Conservation (phyloP, 2,797 vertebrate genomes). For the Potorous gilbertii region DNA sequence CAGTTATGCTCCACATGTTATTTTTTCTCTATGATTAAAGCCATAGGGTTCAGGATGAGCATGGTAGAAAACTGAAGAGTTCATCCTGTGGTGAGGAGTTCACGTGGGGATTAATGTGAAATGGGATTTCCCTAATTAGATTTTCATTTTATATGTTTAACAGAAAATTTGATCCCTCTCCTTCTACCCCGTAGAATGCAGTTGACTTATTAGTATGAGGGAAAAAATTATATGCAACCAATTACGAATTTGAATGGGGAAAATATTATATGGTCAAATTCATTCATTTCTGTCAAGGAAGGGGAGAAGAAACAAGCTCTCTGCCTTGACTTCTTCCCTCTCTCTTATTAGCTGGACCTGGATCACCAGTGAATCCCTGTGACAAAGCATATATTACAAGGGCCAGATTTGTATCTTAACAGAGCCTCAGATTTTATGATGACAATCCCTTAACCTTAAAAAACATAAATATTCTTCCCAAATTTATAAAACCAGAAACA, state of each 20-base stretch:
- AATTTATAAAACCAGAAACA: conserved; percentile 66
- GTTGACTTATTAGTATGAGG: not conserved
- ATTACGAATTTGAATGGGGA: not conserved
- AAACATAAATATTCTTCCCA: conserved; percentile 62
- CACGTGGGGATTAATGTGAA: not conserved
- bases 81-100: not conserved
- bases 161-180: not conserved
- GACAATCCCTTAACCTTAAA: conserved; percentile 49
- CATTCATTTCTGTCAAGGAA: not conserved
- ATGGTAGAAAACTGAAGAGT: not conserved
- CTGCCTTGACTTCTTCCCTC: not conserved
- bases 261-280: not conserved
- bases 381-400: conserved; percentile 8
- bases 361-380: conserved; percentile 14
- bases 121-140: not conserved
- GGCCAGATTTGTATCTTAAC: not conserved
- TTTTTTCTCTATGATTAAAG: not conserved
- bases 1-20: not conserved
- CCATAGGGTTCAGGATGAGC: fast-evolving
- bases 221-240: not conserved
- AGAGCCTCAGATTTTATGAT: conserved; percentile 57
- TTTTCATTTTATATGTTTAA: conserved; percentile 1
- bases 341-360: not conserved
- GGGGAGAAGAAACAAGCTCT: conserved; percentile 9
- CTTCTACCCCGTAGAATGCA: not conserved